These are phyloP conservation scores for Cryptus viduatorius DNA, from an alignment of 2,888 invertebrate species.

Conservation along the genomic window DNA sequence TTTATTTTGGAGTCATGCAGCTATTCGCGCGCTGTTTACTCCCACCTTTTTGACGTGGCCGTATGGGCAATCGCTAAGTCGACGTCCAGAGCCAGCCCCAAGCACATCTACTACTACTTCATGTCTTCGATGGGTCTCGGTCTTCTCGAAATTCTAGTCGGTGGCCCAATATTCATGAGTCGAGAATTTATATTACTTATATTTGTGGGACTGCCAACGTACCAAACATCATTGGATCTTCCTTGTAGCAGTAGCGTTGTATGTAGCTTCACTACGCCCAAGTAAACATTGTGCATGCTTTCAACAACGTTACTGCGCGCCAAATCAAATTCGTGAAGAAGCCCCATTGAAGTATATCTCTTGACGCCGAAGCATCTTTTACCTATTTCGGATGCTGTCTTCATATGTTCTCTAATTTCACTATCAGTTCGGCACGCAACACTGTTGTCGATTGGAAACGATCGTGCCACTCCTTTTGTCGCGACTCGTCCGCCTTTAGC, in stretches of 20 bases:
- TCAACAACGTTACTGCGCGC: slow-evolving; percentile 32
- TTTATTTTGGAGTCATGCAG: no score
- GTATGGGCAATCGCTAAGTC: no score
- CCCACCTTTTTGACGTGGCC: background rate
- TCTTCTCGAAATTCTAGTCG: slow-evolving; percentile 40
- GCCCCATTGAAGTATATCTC: slow-evolving; percentile 1
- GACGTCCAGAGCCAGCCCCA: no score
- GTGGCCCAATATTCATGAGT: slow-evolving; percentile 52
- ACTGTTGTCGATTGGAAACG: background rate
- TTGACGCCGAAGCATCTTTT: background rate
- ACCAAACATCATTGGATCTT: slow-evolving; percentile 14
- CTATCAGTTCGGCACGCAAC: background rate
- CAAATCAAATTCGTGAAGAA: slow-evolving; percentile 36
- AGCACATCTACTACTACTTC: no score
- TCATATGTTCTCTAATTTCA: slow-evolving; percentile 22
- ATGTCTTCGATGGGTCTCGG: slow-evolving; percentile 18
- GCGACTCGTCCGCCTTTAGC: background rate
- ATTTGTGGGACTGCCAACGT: background rate
- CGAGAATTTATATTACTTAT: slow-evolving; percentile 30
- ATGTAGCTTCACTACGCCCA: slow-evolving; percentile 44
- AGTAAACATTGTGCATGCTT: slow-evolving; percentile 52
- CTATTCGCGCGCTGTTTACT: no score
- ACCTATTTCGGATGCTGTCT: background rate
- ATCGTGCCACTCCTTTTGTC: background rate
- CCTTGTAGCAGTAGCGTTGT: slow-evolving; percentile 23